phyloP scores from a whole-genome alignment of 2,113 vertebrate genomes.

The Pseudolaguvia tuberculata region DNA sequence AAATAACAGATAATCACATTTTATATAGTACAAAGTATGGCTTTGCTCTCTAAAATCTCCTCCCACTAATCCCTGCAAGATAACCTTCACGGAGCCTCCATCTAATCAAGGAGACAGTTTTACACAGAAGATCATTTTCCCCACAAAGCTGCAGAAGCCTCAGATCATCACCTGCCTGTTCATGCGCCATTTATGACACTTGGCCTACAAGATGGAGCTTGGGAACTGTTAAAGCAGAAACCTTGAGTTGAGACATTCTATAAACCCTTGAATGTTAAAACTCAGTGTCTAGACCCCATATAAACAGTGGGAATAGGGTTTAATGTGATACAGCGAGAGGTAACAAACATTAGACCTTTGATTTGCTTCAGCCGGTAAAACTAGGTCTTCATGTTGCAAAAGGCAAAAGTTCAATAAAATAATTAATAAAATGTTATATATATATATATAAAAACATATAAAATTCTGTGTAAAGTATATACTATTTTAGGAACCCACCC shows the following conservation, averaged over 20 bases:
- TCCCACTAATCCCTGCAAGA: conserved; percentile 42
- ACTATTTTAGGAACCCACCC: no score
- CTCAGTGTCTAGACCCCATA: neutral
- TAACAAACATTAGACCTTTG: neutral
- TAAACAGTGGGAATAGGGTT: neutral
- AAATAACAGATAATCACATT: conserved; percentile 52
- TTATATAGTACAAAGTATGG: conserved; percentile 38
- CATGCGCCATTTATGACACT: neutral
- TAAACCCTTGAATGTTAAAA: conserved; percentile 11
- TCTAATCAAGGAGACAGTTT: conserved; percentile 36
- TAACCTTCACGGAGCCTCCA: conserved; percentile 33
- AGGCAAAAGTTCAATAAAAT: no score
- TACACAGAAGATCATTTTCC: conserved; percentile 10
- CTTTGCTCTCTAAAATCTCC: conserved; percentile 48
- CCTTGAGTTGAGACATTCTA: neutral
- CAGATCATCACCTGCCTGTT: neutral
- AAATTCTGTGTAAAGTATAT: no score
- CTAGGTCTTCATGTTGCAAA: neutral
- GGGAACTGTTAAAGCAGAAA: conserved; percentile 10
- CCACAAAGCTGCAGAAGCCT: neutral
- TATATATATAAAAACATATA: no score
- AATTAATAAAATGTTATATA: neutral
- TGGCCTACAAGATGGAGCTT: neutral
- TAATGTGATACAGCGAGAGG: neutral
- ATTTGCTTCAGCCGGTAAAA: neutral